Evolutionary conservation across 1,140 invertebrate species (phyloP).

Genomic region (Pachyrhynchus sulphureomaculatus): DNA sequence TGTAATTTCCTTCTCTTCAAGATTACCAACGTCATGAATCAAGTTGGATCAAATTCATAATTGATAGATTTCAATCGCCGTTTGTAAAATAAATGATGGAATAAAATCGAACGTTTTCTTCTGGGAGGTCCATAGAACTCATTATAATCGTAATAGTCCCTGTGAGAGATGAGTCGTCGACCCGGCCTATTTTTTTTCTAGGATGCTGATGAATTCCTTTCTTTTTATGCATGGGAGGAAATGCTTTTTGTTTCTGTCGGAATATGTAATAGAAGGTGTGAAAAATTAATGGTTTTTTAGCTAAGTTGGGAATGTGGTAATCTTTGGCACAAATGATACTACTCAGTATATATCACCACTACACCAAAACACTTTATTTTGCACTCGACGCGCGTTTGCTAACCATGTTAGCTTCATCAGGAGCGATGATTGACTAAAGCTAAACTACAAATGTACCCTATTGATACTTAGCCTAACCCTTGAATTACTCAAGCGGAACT

Average conservation of each 20-base stretch:
- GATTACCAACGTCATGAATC: slow-evolving; percentile 6
- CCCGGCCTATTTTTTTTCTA: neutral
- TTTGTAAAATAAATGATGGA: slow-evolving; percentile 4
- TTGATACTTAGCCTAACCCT: no score
- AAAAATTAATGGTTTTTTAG: no score
- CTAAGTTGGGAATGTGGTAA: no score
- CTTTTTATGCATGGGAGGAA: slow-evolving; percentile 3
- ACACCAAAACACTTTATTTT: no score
- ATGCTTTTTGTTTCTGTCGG: slow-evolving; percentile 16
- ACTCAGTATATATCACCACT: no score
- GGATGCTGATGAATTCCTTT: slow-evolving; percentile 4
- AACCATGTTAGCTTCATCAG: no score
- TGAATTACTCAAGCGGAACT: no score
- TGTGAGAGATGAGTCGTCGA: neutral
- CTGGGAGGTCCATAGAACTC: neutral
- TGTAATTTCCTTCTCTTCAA: slow-evolving; percentile 1
- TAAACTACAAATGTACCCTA: no score
- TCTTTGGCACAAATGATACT: no score
- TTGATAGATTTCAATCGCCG: slow-evolving; percentile 23
- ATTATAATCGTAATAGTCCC: neutral
- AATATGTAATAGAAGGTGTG: no score
- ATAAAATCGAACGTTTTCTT: slow-evolving; percentile 14
- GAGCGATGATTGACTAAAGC: no score
- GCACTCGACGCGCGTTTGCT: no score
- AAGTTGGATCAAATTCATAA: slow-evolving; percentile 19